These are phyloP conservation scores for Apodemia zela DNA, from an alignment of 2,888 invertebrate species.

Conservation along the genomic window DNA sequence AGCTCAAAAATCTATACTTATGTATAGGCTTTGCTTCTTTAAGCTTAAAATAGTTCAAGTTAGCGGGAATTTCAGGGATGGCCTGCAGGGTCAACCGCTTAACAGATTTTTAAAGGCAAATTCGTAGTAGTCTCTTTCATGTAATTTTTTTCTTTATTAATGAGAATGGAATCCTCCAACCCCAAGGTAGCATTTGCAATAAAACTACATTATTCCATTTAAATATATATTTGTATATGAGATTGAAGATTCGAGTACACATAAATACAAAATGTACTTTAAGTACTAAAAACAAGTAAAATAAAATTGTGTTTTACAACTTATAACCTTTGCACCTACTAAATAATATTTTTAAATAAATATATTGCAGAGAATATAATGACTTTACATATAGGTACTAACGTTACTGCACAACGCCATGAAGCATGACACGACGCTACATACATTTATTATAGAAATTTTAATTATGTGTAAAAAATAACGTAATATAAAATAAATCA, in stretches of 20 bases:
- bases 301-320: conserved; percentile 31
- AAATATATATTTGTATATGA: conserved; percentile 33
- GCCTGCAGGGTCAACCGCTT: no score
- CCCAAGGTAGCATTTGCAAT: conserved; percentile 18
- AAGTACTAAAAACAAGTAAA: conserved; percentile 38
- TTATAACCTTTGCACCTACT: conserved; percentile 31
- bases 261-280: conserved; percentile 38
- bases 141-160: no score
- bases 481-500: no score
- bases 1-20: no score
- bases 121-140: no score
- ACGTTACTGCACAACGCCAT: neutral
- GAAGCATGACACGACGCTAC: conserved; percentile 1
- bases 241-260: conserved; percentile 37
- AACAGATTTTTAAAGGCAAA: no score
- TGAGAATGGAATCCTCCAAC: neutral
- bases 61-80: no score
- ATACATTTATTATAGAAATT: neutral
- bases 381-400: conserved; percentile 7
- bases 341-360: conserved; percentile 4
- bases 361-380: conserved; percentile 19
- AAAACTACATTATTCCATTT: conserved; percentile 25
- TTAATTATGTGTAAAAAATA: no score
- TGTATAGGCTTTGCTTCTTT: no score
- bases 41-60: no score